These are phyloP conservation scores for Vanessa atalanta DNA, from an alignment of 1,140 invertebrate species.

Conservation along the genomic window DNA sequence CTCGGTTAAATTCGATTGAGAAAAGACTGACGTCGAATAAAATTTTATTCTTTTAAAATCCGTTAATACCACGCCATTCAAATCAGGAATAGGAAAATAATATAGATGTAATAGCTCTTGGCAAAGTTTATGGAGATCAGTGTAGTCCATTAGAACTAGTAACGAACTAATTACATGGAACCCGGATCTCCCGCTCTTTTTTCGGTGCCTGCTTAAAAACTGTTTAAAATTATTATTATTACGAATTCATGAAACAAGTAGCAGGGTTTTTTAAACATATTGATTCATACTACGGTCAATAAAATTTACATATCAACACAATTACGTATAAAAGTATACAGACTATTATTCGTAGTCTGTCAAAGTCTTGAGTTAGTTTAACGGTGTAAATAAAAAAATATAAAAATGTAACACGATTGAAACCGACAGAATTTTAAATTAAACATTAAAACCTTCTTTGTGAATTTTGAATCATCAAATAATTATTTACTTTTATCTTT, in stretches of 20 bases:
- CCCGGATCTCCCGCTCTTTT: constrained; percentile 28
- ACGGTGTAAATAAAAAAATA: background rate
- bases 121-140: constrained; percentile 2
- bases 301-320: background rate
- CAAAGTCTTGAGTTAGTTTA: background rate
- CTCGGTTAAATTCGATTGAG: constrained; percentile 32
- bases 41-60: constrained; percentile 31
- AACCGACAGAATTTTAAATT: too few species aligned
- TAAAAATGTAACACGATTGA: too few species aligned
- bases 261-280: background rate
- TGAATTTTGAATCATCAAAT: background rate
- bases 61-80: background rate
- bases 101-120: background rate
- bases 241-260: background rate
- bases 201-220: constrained; percentile 7
- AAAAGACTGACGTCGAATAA: constrained; percentile 37
- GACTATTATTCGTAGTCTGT: background rate
- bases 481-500: constrained; percentile 10
- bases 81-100: background rate
- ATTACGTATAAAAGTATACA: background rate
- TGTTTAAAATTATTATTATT: background rate
- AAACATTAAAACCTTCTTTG: background rate
- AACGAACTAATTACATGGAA: constrained; percentile 23
- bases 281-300: background rate
- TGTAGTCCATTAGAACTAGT: constrained; percentile 8